phyloP scores from a whole-genome alignment of 2,888 invertebrate species.

The Rhamnusium bicolor region DNA sequence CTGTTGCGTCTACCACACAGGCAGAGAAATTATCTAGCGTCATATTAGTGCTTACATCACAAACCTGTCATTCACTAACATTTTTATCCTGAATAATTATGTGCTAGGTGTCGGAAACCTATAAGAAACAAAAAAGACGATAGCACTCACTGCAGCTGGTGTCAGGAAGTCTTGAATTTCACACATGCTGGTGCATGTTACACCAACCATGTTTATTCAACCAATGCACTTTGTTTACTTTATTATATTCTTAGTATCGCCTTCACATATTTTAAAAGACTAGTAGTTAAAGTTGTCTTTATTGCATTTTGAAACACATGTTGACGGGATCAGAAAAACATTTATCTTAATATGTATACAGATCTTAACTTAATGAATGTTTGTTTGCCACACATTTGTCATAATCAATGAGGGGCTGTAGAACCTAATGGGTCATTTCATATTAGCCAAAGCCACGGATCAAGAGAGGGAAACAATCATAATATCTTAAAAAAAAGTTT shows the following conservation, averaged over 20 bases:
- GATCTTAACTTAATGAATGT: background rate
- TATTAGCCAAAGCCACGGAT: background rate
- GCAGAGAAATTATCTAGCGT: background rate
- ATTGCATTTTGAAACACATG: conserved; percentile 25
- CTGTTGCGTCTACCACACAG: conserved; percentile 28
- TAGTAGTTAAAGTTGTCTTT: conserved; percentile 25
- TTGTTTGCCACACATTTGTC: background rate
- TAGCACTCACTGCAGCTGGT: conserved; percentile 59
- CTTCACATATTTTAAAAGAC: conserved; percentile 31
- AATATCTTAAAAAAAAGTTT: no score
- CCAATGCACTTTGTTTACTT: conserved; percentile 46
- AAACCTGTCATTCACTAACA: conserved; percentile 23
- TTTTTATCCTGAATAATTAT: conserved; percentile 38
- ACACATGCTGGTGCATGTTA: conserved; percentile 60
- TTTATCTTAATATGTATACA: background rate
- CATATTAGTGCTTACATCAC: conserved; percentile 30
- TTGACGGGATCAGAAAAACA: conserved; percentile 11
- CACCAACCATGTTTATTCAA: conserved; percentile 57
- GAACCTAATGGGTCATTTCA: background rate
- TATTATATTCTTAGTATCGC: conserved; percentile 33
- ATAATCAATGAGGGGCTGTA: background rate
- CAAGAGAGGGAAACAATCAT: background rate
- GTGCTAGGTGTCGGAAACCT: conserved; percentile 59
- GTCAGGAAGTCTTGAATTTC: conserved; percentile 68
- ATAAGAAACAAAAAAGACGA: conserved; percentile 60